Base-by-base conservation (phyloP, 2,113 vertebrate genomes). In the Calyptommatus sinebrachiatus region DNA sequence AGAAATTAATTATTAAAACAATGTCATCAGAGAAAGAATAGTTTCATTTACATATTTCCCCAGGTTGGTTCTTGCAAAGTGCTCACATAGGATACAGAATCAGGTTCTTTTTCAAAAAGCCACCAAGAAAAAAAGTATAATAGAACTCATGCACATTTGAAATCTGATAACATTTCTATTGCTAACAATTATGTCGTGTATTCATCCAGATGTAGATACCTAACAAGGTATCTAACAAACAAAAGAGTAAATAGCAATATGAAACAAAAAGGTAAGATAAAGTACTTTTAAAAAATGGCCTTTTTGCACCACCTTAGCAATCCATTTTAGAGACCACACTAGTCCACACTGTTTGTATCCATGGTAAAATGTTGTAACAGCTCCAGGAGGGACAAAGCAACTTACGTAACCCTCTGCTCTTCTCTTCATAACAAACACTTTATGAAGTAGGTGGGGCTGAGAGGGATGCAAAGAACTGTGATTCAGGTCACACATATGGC, bases 1-100 rank as follows among this genome's bases (percentile, higher is more conserved):
- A 76, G 76, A 14, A 69, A 10, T 71, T 84, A 71, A 85, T 68
- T 22, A 57, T 67, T 50, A 71, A 75, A 18, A 46, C 2, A 16
- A 4, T 78, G 80, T 77, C 3, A 35, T 73, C 71, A 84, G 35
- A 81, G 6, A 0, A 71, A 2, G 28, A 79, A 63, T 2, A 57
- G 1, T 80, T 85, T 11, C 61, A 77, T 67, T 76, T 62, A 46
- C 28, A 48, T 66, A 22, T 29, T 1, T 12, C 11, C 14, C 45
- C 18, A 68, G n/a, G 28, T 31, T 77, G 21, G 24, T 77, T 14
- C n/a, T 53, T 68, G 21, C 18, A 31, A 35, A 45, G 21, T 2
- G 9, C 24, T 24, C 20, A 41, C 31, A 24, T 8, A 41, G 29
- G 45, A 61, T 24, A 29, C 5, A 60, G 28, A 20, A n/a, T 31